phyloP scores from a whole-genome alignment of 1,140 invertebrate species.

The Eupristina koningsbergeri region DNA sequence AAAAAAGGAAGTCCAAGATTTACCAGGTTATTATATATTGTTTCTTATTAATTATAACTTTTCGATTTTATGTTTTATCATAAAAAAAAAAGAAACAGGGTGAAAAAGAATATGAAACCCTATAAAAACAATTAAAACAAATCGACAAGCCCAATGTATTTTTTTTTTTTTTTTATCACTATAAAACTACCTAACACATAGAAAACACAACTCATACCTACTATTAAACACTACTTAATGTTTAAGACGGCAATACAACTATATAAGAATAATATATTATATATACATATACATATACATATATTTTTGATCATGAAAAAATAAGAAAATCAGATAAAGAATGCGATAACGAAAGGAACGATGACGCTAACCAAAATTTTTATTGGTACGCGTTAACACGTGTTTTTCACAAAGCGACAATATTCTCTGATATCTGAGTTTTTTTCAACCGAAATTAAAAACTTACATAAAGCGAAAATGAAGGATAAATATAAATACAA shows the following conservation, averaged over 20 bases:
- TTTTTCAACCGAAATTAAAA: slow-evolving; percentile 60
- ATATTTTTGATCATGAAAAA: slow-evolving; percentile 74
- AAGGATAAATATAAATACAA: slow-evolving; percentile 4
- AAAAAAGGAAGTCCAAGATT: neutral
- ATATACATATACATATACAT: slow-evolving; percentile 65
- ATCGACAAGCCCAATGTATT: slow-evolving; percentile 66
- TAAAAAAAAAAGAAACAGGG: slow-evolving; percentile 38
- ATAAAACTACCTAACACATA: slow-evolving; percentile 71
- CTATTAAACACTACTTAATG: slow-evolving; percentile 72
- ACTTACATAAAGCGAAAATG: slow-evolving; percentile 41
- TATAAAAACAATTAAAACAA: slow-evolving; percentile 37
- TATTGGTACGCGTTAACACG: slow-evolving; percentile 64
- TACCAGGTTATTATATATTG: slow-evolving; percentile 26
- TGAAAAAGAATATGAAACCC: slow-evolving; percentile 4
- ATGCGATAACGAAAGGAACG: slow-evolving; percentile 51
- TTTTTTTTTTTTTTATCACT: slow-evolving; percentile 73
- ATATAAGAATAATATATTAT: slow-evolving; percentile 71
- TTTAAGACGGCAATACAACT: slow-evolving; percentile 70
- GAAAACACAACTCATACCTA: slow-evolving; percentile 64
- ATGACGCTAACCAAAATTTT: slow-evolving; percentile 67
- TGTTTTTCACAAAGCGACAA: slow-evolving; percentile 72
- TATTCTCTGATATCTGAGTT: slow-evolving; percentile 71
- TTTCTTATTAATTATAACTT: slow-evolving; percentile 47
- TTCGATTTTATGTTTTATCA: slow-evolving; percentile 35
- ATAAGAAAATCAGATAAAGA: slow-evolving; percentile 50